phyloP scores from a whole-genome alignment of 2,113 vertebrate genomes.

The Cygnus atratus region DNA sequence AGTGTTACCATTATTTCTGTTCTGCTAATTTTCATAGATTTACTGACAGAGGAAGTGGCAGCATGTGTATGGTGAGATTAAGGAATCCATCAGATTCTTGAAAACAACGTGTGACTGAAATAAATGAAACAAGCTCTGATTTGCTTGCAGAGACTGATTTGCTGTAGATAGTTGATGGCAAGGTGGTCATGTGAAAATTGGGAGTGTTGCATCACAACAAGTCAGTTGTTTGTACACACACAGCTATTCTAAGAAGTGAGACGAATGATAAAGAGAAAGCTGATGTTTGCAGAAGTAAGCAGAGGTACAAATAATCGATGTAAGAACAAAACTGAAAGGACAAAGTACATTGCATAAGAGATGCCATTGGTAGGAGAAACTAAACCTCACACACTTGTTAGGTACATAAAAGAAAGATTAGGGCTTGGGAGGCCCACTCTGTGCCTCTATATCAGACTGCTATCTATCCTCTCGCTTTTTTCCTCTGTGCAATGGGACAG shows the following conservation, averaged over 20 bases:
- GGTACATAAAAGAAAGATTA: neutral
- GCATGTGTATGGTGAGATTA: neutral
- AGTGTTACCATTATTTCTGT: conserved; percentile 24
- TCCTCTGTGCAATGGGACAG: neutral
- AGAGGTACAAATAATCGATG: fast-evolving
- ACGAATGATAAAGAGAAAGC: neutral
- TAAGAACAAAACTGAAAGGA: neutral
- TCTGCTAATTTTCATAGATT: conserved; percentile 17
- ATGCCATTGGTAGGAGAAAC: neutral
- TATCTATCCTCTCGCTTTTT: neutral
- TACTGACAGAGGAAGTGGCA: neutral
- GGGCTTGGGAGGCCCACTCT: neutral
- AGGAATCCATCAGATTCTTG: neutral
- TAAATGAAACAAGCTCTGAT: neutral
- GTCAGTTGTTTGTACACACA: neutral
- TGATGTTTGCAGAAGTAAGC: neutral
- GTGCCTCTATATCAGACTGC: fast-evolving
- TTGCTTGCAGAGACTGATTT: neutral
- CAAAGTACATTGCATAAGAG: neutral
- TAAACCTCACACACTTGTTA: neutral
- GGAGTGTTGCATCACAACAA: neutral
- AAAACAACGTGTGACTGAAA: neutral
- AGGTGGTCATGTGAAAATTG: neutral
- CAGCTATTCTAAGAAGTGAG: neutral
- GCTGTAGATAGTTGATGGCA: neutral